phyloP scores from a whole-genome alignment of 2,797 vertebrate species.

The Hoplostethus mediterraneus region DNA sequence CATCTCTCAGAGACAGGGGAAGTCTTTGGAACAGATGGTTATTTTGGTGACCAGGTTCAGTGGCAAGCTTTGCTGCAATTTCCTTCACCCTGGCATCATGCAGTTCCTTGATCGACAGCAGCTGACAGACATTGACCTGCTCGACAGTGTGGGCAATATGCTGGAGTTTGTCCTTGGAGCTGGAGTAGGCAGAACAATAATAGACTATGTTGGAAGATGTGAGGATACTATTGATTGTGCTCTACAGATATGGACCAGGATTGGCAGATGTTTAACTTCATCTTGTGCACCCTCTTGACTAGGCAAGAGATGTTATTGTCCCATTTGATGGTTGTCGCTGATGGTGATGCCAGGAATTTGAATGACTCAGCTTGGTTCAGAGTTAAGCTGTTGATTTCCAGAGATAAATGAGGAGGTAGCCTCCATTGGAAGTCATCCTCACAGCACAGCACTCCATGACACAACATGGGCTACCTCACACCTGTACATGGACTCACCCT shows the following conservation, averaged over 20 bases:
- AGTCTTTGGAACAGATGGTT: constrained; percentile 4
- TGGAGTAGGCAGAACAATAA: background rate
- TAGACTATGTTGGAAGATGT: background rate
- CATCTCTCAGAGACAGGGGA: background rate
- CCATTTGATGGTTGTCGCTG: too few species aligned
- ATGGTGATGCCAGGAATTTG: too few species aligned
- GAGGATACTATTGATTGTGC: background rate
- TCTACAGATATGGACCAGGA: background rate
- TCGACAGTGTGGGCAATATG: too few species aligned
- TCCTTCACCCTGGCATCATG: background rate
- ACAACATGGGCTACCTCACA: background rate
- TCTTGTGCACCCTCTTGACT: too few species aligned
- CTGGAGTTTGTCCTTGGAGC: background rate
- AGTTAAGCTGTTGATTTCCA: too few species aligned
- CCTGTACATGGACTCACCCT: too few species aligned
- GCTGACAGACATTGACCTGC: background rate
- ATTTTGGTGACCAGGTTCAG: background rate
- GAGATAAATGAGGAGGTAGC: too few species aligned
- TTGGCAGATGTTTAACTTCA: background rate
- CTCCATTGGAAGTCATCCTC: background rate
- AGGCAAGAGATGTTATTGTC: too few species aligned
- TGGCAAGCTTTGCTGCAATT: background rate
- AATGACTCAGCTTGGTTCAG: too few species aligned
- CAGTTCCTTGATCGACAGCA: constrained; percentile 2
- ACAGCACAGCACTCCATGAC: too few species aligned